Evolutionary conservation across 2,113 vertebrate species (phyloP), one percentile per base, ranked within the genome.

Genomic region (Oenanthe oenanthe): DNA sequence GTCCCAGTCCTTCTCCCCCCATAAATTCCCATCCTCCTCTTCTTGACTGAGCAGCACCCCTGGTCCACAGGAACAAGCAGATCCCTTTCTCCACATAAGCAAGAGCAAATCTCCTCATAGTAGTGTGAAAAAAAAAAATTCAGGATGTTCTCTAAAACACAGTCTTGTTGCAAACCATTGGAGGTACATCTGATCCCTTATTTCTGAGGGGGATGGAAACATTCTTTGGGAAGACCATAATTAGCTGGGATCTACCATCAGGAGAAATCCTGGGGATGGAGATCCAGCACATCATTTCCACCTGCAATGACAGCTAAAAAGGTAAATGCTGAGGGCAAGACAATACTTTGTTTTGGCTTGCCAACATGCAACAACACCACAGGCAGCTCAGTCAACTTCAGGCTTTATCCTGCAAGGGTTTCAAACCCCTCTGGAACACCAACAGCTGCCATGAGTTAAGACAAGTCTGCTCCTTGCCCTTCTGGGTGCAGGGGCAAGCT

Each of bases 291-390:
- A 0, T 17, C 15, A 43, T 17, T 72, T 73, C 65, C 24, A 84
- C 14, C 18, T 43, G 28, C 3, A 1, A 22, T 28, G 86, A 79
- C 18, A 31, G 21, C 14, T 60, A 24, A 24, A 85, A 78, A 32
- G 24, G 5, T 68, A 40, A 56, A 48, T 56, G 42, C n/a, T 57
- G 19, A 24, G 50, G 34, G 15, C 60, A 85, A 56, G 28, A 11
- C 34, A 47, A 26, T 7, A 32, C 8, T 36, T 36, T 45, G 9
- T 40, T 47, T 81, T 0, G 0, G 50, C 54, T 77, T 1, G 0
- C 15, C 17, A 22, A 40, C 0, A 0, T 17, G 14, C 29, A 42
- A 40, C 38, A 87, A 47, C 9, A 65, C 2, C 14, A 45, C 32
- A 54, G 24, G 54, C n/a, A 78, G 12, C 14, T 42, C 38, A 17